Evolutionary conservation across 2,113 vertebrate genomes (phyloP), one percentile per base, ranked within the genome.

Genomic region (Campylomormyrus numenius): DNA sequence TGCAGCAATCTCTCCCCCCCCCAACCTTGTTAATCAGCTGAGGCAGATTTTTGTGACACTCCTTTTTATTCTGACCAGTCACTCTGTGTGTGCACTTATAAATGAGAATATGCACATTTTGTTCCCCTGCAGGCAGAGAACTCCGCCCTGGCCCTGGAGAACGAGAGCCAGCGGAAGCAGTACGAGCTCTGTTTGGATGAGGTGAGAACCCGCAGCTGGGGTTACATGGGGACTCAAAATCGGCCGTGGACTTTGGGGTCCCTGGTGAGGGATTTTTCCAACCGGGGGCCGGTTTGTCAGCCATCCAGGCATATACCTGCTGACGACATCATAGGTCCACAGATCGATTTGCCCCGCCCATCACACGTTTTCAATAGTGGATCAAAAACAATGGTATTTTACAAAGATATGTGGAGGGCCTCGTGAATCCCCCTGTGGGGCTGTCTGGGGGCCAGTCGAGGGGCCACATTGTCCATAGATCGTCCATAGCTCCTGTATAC

Each of bases 111-210:
- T 10, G n/a, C 5, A 53, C 27, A 91, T 92, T 89, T 84, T 70
- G 24, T 88, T 77, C 89, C 91, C 77, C 88, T 1, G 66, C 95
- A 99, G 98, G 97, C 96, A 89, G 93, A 96, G 92, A 99, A 99
- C 92, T 97, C 96, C 5, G 95, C 95, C 0, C 91, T 99, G 95
- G 96, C 97, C 89, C 92, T 94, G 94, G 97, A 98, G 96, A 99
- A 98, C 53, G 96, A 97, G 94, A 97, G 93, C 95, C 98, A 99
- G 94, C 96, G 98, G 94, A 97, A 97, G 35, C 97, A 98, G 92
- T 99, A 99, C 89, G 98, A 98, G 90, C 95, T 96, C 90, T 99
- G 98, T 90, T 97, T 98, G 0, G 98, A 99, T 89, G 97, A 98
- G 97, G 98, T 98, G 95, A 97, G 96, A 50, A 74, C 50, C 86